Conservation (phyloP, 2,113 vertebrate species). For the Lethenteron camtschaticum region DNA sequence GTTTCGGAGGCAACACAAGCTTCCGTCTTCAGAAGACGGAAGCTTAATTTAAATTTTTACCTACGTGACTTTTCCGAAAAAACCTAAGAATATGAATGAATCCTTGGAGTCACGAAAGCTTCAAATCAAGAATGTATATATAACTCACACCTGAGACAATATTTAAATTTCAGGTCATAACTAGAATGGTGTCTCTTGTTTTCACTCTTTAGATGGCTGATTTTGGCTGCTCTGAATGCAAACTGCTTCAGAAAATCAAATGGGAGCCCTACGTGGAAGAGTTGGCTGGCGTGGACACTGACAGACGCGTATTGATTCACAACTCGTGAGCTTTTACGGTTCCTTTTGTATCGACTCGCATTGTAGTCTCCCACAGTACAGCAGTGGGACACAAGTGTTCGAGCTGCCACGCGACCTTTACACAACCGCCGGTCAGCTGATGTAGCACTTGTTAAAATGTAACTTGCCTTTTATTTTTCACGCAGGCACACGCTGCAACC, state of each 20-base stretch:
- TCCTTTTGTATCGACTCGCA: too few species aligned
- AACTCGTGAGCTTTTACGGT: slow-evolving; percentile 27
- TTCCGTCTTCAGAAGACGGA: too few species aligned
- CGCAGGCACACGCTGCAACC: slow-evolving; percentile 39
- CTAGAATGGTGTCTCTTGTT: background rate
- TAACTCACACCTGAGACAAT: background rate
- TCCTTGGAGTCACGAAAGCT: too few species aligned
- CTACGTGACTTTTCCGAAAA: too few species aligned
- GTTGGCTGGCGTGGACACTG: slow-evolving; percentile 54
- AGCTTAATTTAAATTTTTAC: too few species aligned
- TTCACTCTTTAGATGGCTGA: slow-evolving; percentile 45
- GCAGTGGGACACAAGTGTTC: too few species aligned
- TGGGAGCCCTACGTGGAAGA: slow-evolving; percentile 39
- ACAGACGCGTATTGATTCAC: slow-evolving; percentile 23
- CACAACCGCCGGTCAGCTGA: background rate
- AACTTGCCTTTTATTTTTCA: background rate
- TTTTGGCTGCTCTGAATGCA: slow-evolving; percentile 52
- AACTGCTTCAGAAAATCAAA: slow-evolving; percentile 43
- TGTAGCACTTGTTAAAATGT: background rate
- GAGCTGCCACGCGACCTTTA: too few species aligned
- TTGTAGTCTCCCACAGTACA: too few species aligned
- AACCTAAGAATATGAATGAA: too few species aligned
- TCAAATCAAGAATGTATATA: background rate
- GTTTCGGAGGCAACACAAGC: too few species aligned
- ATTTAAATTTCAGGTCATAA: background rate